Base-by-base conservation (phyloP, 2,797 vertebrate species). In the Luscinia luscinia region DNA sequence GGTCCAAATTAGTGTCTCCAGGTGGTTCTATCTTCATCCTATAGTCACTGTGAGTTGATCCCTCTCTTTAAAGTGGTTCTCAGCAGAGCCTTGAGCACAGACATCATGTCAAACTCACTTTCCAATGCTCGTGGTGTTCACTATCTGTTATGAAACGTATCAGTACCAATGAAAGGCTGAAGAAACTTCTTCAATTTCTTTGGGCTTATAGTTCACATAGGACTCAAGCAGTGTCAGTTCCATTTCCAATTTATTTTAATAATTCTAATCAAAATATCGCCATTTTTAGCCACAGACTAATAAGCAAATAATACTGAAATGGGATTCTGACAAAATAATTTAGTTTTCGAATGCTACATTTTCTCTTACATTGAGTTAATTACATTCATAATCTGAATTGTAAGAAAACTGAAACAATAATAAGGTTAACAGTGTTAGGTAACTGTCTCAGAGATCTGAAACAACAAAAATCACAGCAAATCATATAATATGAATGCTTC, bases 381-480 rank as follows among this genome's bases (percentile, higher is more conserved):
- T 86, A 74, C 24, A 61, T 92, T 90, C 74, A 48, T 93, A 87
- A 74, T 89, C 80, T 75, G 70, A 90, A 94, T 43, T 58, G 63
- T 69, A 63, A 80, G 38, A 54, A 59, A 89, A 74, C 43, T 89
- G 73, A 73, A 93, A 48, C 40, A 84, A 46, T n/a, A 43, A 54
- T 91, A 63, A 92, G 26, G 28, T 34, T 96, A 94, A 27, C 34
- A 76, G 30, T 79, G n/a, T 80, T 85, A 72, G 43, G 22, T 85
- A 95, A 89, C 48, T 80, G 52, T 58, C 79, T 95, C 5, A 7
- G 75, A 95, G 59, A 66, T 81, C 95, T 80, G 38, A 95, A 97
- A 93, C n/a, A 92, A 87, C 15, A 32, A 86, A 96, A 96, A 95
- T 85, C 80, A 84, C 66, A 78, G 93, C 38, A 61, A 91, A 94